Base-by-base conservation (phyloP, 2,888 invertebrate genomes). In the Drosophila maculinotata region DNA sequence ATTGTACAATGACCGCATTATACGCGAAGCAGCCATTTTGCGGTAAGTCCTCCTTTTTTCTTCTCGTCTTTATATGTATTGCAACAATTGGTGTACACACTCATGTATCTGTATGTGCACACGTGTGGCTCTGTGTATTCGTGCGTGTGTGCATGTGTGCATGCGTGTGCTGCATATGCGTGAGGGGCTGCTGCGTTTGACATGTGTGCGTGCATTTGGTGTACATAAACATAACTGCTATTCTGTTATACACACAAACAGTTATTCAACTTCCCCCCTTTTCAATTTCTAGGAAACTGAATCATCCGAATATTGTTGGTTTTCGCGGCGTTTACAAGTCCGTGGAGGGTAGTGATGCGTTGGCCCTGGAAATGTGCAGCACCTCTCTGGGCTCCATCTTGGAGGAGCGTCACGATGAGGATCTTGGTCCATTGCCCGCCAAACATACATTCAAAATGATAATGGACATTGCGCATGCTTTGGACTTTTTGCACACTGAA, bases 231-330 rank as follows among this genome's bases (percentile, higher is more conserved):
- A n/a, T n/a, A n/a, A n/a, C n/a, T n/a, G n/a, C n/a, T n/a, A n/a
- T n/a, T n/a, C 28, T 30, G 15, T 44, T n/a, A 36, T 53, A 26
- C n/a, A n/a, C 14, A 56, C 53, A 35, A 2, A 23, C 17, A 15
- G 14, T 15, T 15, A n/a, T n/a, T n/a, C n/a, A n/a, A n/a, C n/a
- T n/a, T n/a, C n/a, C n/a, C n/a, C n/a, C n/a, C n/a, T n/a, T n/a
- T n/a, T n/a, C n/a, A n/a, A n/a, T 12, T 20, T 48, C 23, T 49
- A 90, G 93, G 42, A 92, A 92, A 71, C 88, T 97, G 76, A 93
- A 94, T 1, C 97, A 97, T 91, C 96, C 96, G 0, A 96, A 97
- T 84, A 95, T 97, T 54, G 95, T 97, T 7, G 97, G 97, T 0
- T 97, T 95, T 87, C 91, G 94, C 7, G 93, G 93, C 0, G 92